Conservation (phyloP, 2,113 vertebrate species). For the Motacilla tschutschensis region DNA sequence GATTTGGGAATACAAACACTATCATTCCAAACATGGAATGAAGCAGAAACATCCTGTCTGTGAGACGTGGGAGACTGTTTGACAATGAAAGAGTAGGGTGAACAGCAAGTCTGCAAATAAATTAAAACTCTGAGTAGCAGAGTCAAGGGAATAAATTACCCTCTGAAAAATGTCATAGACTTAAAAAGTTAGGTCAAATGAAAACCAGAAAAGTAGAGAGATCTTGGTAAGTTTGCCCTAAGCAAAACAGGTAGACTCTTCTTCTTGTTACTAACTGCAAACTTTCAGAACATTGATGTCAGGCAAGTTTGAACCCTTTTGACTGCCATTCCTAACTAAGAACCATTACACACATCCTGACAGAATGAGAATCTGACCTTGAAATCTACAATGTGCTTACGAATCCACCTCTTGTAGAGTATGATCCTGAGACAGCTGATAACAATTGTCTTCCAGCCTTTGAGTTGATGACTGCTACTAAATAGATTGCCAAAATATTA, state of each 20-base stretch:
- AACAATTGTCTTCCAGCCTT: not conserved
- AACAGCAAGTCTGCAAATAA: not conserved
- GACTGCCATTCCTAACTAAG: not conserved
- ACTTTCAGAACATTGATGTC: not conserved
- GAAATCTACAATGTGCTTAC: not conserved
- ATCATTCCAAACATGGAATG: rapidly evolving
- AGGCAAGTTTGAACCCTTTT: not conserved
- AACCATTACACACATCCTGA: not conserved
- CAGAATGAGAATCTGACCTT: not conserved
- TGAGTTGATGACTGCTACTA: not conserved
- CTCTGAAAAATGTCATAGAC: not conserved
- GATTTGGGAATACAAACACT: not conserved
- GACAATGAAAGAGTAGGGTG: not conserved
- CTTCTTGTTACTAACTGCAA: not conserved
- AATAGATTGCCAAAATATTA: not conserved
- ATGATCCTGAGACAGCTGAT: not conserved
- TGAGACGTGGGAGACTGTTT: not conserved
- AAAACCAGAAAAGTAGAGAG: not conserved
- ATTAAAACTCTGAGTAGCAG: not conserved
- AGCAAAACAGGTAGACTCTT: not conserved
- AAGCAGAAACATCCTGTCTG: not conserved
- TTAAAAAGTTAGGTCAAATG: not conserved
- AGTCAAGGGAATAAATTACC: not conserved
- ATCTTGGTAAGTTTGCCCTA: not conserved
- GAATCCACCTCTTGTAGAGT: not conserved